Evolutionary conservation across 2,888 invertebrate species (phyloP), one percentile per base, ranked within the genome.

Genomic region (Xestia rhomboidea): DNA sequence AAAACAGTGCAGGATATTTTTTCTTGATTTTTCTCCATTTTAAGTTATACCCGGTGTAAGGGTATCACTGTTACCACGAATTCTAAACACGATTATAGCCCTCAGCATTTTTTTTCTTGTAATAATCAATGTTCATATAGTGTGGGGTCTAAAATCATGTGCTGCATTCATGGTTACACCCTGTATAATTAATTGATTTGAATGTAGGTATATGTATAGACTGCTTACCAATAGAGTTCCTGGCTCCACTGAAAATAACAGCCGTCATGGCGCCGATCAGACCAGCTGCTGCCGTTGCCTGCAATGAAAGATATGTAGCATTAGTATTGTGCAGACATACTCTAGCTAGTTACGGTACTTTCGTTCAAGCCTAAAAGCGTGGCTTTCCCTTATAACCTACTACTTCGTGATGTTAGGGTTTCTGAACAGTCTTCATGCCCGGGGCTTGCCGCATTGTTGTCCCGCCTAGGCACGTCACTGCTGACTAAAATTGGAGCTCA

Each of bases 221-320:
- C 15, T 7, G 78, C 95, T 95, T 91, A 98, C 98, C 98, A 85
- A 98, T 97, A 68, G 98, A 97, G 87, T 97, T 98, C 41, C 97
- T 97, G 3, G 99, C 98, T 10, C 99, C 99, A 80, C 99, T 98
- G 90, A 97, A 98, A 62, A 97, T 93, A 49, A 99, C 98, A 0
- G 99, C 99, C 0, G 98, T 98, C 90, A 99, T 94, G 30, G 99
- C 99, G 0, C 99, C 99, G 51, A 99, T 94, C 71, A 99, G 97
- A 49, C 99, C 99, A 8, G 99, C 98, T 60, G 98, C 97, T 5
- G 99, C 99, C 0, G 99, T 99, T 69, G 97, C 97, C 97, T 97
- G 92, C 0, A 90, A 68, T 2, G 18, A 64, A n/a, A 38, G 0
- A 62, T 21, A 15, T 4, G 41, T 60, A n/a, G 18, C 18, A 3